Conservation (phyloP, 2,797 vertebrate species). For the Lycodopsis pacificus region DNA sequence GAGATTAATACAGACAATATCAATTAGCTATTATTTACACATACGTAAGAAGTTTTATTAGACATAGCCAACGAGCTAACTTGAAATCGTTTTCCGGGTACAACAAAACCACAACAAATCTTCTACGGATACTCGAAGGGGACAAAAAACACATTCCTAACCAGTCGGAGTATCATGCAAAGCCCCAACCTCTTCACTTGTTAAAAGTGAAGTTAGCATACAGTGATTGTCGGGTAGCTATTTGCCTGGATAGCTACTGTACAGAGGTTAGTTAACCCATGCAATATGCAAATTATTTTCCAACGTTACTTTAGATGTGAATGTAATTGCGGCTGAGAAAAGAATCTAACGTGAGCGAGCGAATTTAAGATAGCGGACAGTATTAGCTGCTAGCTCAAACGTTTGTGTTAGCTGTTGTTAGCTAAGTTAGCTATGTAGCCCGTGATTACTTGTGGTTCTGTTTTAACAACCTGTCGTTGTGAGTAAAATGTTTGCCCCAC, state of each 20-base stretch:
- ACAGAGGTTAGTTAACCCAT: slow-evolving; percentile 52
- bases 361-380: slow-evolving; percentile 7
- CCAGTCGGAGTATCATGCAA: neutral
- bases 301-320: accelerated
- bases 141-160: slow-evolving; percentile 42
- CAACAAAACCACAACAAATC: slow-evolving; percentile 75
- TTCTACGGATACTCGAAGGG: slow-evolving; percentile 46
- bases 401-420: slow-evolving; percentile 7
- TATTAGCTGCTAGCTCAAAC: slow-evolving; percentile 32
- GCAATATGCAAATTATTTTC: neutral
- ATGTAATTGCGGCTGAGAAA: neutral
- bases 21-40: neutral
- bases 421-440: no score
- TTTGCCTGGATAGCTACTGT: slow-evolving; percentile 48
- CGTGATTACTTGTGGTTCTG: neutral
- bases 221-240: slow-evolving; percentile 47
- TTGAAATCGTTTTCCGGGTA: slow-evolving; percentile 53
- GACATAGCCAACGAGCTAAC: slow-evolving; percentile 51
- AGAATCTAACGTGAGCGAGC: neutral
- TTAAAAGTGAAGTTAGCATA: slow-evolving; percentile 42
- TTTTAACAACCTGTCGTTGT: neutral
- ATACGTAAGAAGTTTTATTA: neutral
- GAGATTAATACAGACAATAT: neutral
- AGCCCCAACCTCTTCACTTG: neutral
- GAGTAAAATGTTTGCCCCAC: neutral